Evolutionary conservation across 2,113 vertebrate genomes (phyloP).

Genomic region (Amphiprion ocellaris): DNA sequence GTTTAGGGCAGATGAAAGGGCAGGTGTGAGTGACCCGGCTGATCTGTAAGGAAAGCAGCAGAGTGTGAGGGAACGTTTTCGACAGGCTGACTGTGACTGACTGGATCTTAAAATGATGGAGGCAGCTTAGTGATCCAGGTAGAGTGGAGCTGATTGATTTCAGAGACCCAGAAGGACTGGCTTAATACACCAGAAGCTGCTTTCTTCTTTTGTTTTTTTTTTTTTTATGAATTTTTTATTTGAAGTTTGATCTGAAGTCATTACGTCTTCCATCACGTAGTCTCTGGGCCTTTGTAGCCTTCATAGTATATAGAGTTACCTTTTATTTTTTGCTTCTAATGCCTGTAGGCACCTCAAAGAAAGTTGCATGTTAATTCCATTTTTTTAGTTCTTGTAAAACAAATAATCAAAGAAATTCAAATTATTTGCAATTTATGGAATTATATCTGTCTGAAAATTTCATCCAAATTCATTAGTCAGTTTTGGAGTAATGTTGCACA

Average conservation of each 20-base stretch:
- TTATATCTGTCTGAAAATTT: no score
- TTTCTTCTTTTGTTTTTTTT: not conserved
- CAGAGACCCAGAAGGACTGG: not conserved
- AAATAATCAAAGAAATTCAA: no score
- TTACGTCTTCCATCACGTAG: not conserved
- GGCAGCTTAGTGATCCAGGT: conserved; percentile 13
- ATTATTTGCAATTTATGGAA: no score
- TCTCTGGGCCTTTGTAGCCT: no score
- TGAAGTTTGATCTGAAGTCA: not conserved
- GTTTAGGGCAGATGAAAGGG: conserved; percentile 26
- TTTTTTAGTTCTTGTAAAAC: no score
- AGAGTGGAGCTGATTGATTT: conserved; percentile 38
- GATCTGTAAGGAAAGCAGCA: conserved; percentile 29
- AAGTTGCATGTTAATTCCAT: no score
- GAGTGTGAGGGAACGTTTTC: conserved; percentile 7
- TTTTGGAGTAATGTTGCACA: no score
- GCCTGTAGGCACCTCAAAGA: no score
- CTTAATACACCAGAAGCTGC: not conserved
- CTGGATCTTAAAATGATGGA: conserved; percentile 21
- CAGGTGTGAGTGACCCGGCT: conserved; percentile 33
- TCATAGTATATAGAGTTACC: no score
- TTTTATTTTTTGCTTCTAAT: no score
- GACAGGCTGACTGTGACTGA: conserved; percentile 30
- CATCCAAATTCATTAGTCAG: no score
- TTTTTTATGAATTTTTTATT: not conserved